These are phyloP conservation scores for Pseudochromis fuscus DNA, from an alignment of 2,797 vertebrate genomes.

Conservation along the genomic window DNA sequence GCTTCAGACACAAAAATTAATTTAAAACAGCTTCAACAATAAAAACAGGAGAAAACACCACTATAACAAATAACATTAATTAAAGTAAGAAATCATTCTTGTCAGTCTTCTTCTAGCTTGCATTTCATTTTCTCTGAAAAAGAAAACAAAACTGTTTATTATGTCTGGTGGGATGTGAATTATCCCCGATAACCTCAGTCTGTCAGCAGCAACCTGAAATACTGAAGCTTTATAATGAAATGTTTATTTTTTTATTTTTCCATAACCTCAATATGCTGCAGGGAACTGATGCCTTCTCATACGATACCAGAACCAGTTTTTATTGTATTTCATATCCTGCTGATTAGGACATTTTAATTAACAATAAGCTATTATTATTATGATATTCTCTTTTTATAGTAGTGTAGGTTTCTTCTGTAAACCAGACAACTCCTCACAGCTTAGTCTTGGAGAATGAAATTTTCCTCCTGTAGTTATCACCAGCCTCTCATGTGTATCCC, in stretches of 20 bases:
- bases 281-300: conserved; percentile 18
- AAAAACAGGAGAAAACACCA: conserved; percentile 6
- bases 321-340: conserved; percentile 48
- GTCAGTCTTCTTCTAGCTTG: background rate
- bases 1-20: background rate
- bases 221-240: conserved; percentile 32
- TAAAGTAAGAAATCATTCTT: conserved; percentile 9
- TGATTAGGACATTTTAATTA: conserved; percentile 40
- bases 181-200: conserved; percentile 30
- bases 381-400: background rate
- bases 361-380: conserved; percentile 34
- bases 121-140: conserved; percentile 25
- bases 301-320: conserved; percentile 33
- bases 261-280: conserved; percentile 23
- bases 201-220: conserved; percentile 39
- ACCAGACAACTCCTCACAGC: no score
- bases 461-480: background rate
- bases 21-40: conserved; percentile 1
- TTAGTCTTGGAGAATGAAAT: background rate
- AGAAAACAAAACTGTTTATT: conserved; percentile 16
- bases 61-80: conserved; percentile 10
- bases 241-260: conserved; percentile 31
- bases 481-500: conserved; percentile 14
- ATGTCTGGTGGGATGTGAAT: conserved; percentile 21
- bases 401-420: background rate